These are phyloP conservation scores for Drosophila baimaii DNA, from an alignment of 1,140 invertebrate genomes.

Conservation along the genomic window DNA sequence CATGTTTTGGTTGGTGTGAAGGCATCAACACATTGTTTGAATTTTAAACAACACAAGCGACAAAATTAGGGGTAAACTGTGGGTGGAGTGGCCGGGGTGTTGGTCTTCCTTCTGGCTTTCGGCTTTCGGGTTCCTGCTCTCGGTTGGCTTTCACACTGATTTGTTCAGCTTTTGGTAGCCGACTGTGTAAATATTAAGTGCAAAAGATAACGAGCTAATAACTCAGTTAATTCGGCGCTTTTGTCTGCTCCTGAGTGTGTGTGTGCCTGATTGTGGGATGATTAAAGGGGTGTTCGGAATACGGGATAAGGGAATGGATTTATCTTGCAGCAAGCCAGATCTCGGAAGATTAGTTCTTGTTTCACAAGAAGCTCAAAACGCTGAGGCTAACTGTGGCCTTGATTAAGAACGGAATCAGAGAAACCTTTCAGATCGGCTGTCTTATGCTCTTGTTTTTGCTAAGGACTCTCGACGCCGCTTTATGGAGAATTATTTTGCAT, in stretches of 20 bases:
- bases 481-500: no score
- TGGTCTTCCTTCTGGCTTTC: conserved; percentile 18
- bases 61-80: conserved; percentile 56
- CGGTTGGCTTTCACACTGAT: conserved; percentile 36
- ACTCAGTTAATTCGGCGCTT: conserved; percentile 61
- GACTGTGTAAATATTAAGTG: conserved; percentile 79
- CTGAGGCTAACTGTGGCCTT: no score
- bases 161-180: conserved; percentile 48
- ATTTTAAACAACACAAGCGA: conserved; percentile 73
- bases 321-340: no score
- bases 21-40: conserved; percentile 83
- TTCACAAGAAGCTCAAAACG: no score
- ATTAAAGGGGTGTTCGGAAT: background rate
- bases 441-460: no score
- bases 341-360: no score
- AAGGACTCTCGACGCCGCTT: no score
- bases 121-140: conserved; percentile 10
- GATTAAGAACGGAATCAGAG: no score
- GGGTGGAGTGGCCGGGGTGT: background rate
- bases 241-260: conserved; percentile 7
- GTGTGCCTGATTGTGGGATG: background rate
- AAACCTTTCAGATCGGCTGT: no score
- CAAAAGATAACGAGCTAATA: conserved; percentile 80
- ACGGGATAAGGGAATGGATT: background rate
- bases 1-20: conserved; percentile 83